Evolutionary conservation across 2,797 vertebrate species (phyloP), one percentile per base, ranked within the genome.

Genomic region (Helarctos malayanus): DNA sequence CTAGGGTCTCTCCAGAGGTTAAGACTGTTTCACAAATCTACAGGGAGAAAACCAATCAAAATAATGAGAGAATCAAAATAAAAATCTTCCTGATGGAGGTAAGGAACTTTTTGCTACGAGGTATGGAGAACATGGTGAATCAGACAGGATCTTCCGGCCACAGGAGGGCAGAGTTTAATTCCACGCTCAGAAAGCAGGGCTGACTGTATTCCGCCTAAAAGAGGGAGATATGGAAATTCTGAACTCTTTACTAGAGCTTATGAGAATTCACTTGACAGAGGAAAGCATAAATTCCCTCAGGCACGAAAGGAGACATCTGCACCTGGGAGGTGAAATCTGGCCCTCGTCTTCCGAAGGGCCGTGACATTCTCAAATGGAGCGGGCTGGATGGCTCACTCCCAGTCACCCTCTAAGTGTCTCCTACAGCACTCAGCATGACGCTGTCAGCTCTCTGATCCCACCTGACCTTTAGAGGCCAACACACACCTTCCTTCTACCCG

Each of bases 11-110:
- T 25, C 99, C 99, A 0, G 99, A 99, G n/a, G 95, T 98, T 95
- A 99, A 91, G 87, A 99, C 98, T 0, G 99, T 98, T 92, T 99
- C 99, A 32, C 99, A 99, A 97, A 99, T 98, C 99, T 99, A 96
- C 27, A 95, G 80, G 32, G 23, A 79, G 91, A 82, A 97, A 97
- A 75, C 0, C 23, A 29, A 92, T 13, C 27, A 27, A 78, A 96
- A 41, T 65, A 59, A 92, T 49, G 78, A 65, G 56, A 92, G 49
- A 65, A 90, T 56, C 19, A 78, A 65, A 84, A 89, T 25, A 52
- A 78, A 96, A 84, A 19, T 4, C 3, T n/a, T 78, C 21, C 52
- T 19, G 5, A 18, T 16, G 9, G 89, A 84, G n/a, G 18, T 29
- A 11, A 85, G 41, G 54, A 81, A 52, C 45, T 82, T 89, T 94